Evolutionary conservation across 2,888 invertebrate species (phyloP).

Genomic region (Sinhomidia bicolor): DNA sequence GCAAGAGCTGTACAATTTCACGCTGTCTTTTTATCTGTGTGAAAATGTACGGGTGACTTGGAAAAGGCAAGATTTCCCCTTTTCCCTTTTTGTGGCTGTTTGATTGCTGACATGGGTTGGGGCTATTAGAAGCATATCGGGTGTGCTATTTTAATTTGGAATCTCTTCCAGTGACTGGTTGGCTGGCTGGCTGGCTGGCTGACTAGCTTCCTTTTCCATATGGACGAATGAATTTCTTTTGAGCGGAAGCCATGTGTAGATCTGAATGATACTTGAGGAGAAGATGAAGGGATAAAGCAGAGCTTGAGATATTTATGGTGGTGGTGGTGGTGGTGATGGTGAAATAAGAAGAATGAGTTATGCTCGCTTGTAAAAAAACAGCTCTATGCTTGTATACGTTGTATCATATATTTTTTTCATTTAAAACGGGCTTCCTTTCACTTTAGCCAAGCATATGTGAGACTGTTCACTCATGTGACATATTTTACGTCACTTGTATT

Average conservation of each 20-base stretch:
- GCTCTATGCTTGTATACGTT: not conserved
- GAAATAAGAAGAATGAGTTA: too few species aligned
- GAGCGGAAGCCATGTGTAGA: not conserved
- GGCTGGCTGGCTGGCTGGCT: too few species aligned
- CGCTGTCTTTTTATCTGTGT: too few species aligned
- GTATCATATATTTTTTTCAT: not conserved
- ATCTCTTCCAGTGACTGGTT: constrained; percentile 33
- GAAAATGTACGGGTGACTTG: too few species aligned
- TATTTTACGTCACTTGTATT: too few species aligned
- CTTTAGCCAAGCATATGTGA: too few species aligned
- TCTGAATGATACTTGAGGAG: not conserved
- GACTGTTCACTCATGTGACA: not conserved
- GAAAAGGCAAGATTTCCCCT: too few species aligned
- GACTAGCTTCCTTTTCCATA: too few species aligned
- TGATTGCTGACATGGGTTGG: not conserved
- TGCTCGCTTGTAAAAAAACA: too few species aligned
- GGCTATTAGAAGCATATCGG: too few species aligned
- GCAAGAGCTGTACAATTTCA: too few species aligned
- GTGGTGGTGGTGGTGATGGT: not conserved
- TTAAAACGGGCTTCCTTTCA: not conserved
- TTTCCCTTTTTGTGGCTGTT: too few species aligned
- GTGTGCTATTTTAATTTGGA: constrained; percentile 30
- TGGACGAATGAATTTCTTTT: not conserved
- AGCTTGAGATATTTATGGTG: not conserved
- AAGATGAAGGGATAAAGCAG: not conserved